A percentile compares a stretch with the other conserved stretches of the same genome.
phyloP scores from a whole-genome alignment of 2,888 invertebrate genomes.

The Agrilus cyanescens region DNA sequence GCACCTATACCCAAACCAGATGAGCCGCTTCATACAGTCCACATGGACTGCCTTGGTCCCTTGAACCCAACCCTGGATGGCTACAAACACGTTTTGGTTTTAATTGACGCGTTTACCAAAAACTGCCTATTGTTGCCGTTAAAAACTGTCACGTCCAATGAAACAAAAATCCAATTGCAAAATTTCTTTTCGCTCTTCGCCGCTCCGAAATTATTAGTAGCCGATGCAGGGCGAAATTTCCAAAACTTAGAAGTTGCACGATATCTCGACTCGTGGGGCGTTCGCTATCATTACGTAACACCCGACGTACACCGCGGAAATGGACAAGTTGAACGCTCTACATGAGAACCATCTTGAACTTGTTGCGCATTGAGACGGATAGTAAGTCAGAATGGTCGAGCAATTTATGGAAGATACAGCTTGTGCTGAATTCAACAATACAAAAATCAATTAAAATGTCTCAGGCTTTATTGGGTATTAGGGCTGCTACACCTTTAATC shows the following conservation, averaged over 20 bases:
- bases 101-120: slow-evolving; percentile 11
- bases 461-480: slow-evolving; percentile 14
- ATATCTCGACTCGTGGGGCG: too few species aligned
- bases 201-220: slow-evolving; percentile 14
- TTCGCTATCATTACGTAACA: too few species aligned
- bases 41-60: slow-evolving; percentile 11
- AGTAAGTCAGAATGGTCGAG: slow-evolving; percentile 4
- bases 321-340: too few species aligned
- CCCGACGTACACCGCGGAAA: slow-evolving; percentile 15
- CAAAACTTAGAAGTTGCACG: too few species aligned
- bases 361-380: slow-evolving; percentile 5
- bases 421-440: slow-evolving; percentile 10
- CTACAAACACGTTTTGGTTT: slow-evolving; percentile 12
- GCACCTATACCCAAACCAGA: slow-evolving; percentile 5
- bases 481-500: slow-evolving; percentile 13
- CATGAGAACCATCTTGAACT: slow-evolving; percentile 5
- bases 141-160: slow-evolving; percentile 11
- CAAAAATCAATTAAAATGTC: slow-evolving; percentile 15
- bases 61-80: slow-evolving; percentile 6
- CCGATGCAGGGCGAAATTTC: too few species aligned
- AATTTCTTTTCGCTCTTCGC: slow-evolving; percentile 12
- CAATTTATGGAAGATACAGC: slow-evolving; percentile 6
- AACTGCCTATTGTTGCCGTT: slow-evolving; percentile 11
- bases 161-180: slow-evolving; percentile 8
- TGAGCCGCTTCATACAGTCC: slow-evolving; percentile 11